Evolutionary conservation across 2,113 vertebrate genomes (phyloP).

Genomic region (Antechinus flavipes): DNA sequence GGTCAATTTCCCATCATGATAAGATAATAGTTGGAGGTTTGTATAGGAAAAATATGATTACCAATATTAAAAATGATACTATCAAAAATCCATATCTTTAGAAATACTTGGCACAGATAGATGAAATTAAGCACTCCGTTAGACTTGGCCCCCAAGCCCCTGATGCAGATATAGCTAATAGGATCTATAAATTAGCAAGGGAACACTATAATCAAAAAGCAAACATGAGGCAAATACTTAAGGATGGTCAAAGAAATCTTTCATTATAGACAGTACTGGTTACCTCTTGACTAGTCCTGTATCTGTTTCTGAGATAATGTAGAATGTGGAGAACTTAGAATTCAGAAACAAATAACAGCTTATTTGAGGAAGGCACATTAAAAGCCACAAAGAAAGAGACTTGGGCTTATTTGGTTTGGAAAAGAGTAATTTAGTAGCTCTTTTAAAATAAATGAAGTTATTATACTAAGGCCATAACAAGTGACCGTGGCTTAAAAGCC

Average conservation of each 20-base stretch:
- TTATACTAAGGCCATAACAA: not conserved
- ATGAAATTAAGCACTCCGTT: not conserved
- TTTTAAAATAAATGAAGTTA: not conserved
- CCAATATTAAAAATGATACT: not conserved
- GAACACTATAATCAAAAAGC: not conserved
- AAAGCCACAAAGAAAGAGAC: not conserved
- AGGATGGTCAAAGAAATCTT: not conserved
- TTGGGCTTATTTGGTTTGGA: not conserved
- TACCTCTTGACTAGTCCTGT: not conserved
- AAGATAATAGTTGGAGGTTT: not conserved
- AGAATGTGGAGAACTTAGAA: not conserved
- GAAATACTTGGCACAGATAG: not conserved
- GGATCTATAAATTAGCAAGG: not conserved
- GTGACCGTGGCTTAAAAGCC: not conserved
- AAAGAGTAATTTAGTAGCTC: not conserved
- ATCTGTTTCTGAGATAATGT: not conserved
- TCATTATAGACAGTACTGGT: not conserved
- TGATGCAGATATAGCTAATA: not conserved
- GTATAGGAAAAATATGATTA: not conserved
- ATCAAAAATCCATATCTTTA: not conserved
- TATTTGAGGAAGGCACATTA: not conserved
- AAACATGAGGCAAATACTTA: not conserved
- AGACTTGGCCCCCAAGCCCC: not conserved
- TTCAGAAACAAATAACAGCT: not conserved
- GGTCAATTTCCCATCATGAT: not conserved